Evolutionary conservation across 2,797 vertebrate genomes (phyloP), one percentile per base, ranked within the genome.

Genomic region (Clarias platycephalus): DNA sequence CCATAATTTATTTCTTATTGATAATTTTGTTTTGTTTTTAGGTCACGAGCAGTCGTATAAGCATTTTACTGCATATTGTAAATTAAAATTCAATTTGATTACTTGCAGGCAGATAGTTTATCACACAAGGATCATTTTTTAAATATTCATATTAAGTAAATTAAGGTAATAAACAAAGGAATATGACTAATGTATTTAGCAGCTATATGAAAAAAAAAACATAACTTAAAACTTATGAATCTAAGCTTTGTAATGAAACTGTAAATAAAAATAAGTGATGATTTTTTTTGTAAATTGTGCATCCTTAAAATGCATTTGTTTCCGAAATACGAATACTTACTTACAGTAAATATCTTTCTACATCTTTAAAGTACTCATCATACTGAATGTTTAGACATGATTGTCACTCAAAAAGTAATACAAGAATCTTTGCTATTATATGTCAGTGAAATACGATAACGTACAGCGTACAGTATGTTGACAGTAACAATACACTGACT

Each of bases 371-470:
- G 5, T 7, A 9, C 31, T 37, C 28, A 37, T 37, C 24, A 34
- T 77, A 77, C 3, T 4, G 3, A 2, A 37, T 60, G 55, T 77
- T 24, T 1, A 44, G 26, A n/a, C 60, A 3, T 13, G 6, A 37
- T 18, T 34, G 28, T 31, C 28, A 58, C 20, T 63, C 7, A 40
- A 44, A 77, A 78, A 40, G 24, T 16, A 63, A 78, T 63, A 26
- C 63, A 63, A 63, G 34, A 18, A 20, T 34, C 34, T 18, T 77
- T 5, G 5, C 31, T 37, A 31, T 77, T n/a, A 2, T 18, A 24
- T n/a, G 22, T 60, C 57, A 40, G 76, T 37, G 22, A 63, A 63
- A 40, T 63, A 63, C 44, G 58, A 58, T 79, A 79, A 78, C 62
- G 24, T 31, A 31, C 31, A 31, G 31, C 62, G 24, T 31, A 31